Evolutionary conservation across 2,888 invertebrate species (phyloP).

Genomic region (Caenorhabditis japonica): DNA sequence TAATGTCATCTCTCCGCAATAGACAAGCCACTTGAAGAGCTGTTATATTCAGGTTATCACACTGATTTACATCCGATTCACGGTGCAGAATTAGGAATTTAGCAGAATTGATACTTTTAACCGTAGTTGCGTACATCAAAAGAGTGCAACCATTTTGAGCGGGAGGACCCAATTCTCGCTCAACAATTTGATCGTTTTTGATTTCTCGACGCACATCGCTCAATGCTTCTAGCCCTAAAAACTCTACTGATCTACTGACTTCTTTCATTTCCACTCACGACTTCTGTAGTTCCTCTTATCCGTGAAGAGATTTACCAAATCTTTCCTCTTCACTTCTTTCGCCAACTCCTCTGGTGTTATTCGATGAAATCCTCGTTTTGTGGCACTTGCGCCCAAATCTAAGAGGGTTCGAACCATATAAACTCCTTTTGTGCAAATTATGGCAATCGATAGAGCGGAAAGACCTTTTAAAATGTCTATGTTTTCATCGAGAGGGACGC

Average conservation of each 20-base stretch:
- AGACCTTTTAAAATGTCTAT: conserved; percentile 52
- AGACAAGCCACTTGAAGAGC: conserved; percentile 52
- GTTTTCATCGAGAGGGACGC: conserved; percentile 53
- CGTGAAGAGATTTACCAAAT: conserved; percentile 45
- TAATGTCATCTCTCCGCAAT: conserved; percentile 36
- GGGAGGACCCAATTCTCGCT: conserved; percentile 22
- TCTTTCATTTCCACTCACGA: conserved; percentile 20
- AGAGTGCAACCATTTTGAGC: conserved; percentile 51
- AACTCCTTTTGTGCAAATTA: conserved; percentile 47
- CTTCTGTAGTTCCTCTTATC: conserved; percentile 42
- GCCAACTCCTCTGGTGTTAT: conserved; percentile 54
- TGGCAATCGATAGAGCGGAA: conserved; percentile 57
- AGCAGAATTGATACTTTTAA: conserved; percentile 46
- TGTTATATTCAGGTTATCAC: conserved; percentile 44
- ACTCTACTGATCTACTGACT: too few relatives aligned
- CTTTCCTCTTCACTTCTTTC: conserved; percentile 34
- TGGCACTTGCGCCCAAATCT: conserved; percentile 59
- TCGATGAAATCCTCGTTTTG: conserved; percentile 31
- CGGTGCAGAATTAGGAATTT: conserved; percentile 22
- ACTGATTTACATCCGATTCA: conserved; percentile 44
- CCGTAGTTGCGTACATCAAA: conserved; percentile 57
- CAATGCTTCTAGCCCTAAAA: conserved; percentile 18
- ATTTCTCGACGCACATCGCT: conserved; percentile 40
- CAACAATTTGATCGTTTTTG: conserved; percentile 11
- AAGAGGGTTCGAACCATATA: conserved; percentile 59